Evolutionary conservation across 2,888 invertebrate genomes (phyloP), one percentile per base, ranked within the genome.

Genomic region (Tetragonisca angustula): DNA sequence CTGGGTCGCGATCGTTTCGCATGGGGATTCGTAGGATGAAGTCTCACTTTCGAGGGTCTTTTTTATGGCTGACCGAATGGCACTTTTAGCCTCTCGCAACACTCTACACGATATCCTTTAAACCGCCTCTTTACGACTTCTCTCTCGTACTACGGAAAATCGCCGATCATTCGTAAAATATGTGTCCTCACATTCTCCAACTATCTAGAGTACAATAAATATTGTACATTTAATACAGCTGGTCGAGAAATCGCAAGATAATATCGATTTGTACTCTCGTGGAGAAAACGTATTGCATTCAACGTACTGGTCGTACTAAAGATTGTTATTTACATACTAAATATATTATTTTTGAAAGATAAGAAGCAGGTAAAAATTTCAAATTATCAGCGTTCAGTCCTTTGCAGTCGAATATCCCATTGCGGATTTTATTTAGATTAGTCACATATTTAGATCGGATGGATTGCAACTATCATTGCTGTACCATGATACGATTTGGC

Each of bases 21-120:
- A n/a, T 65, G 54, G 50, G 56, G 54, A 52, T n/a, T 54, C 68
- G 19, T 43, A 36, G 52, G 62, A 56, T 72, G 64, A 74, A 74
- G 72, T 70, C 80, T 73, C 49, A 56, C 61, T 76, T 76, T 64
- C 24, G 54, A 59, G n/a, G 54, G 67, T 68, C 15, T 62, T 65
- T 74, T 84, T 86, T 77, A 88, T 21, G 76, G 78, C 54, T 17
- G n/a, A 62, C 36, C 36, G 54, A 74, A 85, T 59, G 72, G 59
- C 59, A 43, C 75, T 62, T 78, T 65, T 50, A 71, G 15, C n/a
- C 69, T 32, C 32, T 59, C 59, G 70, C 70, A 32, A 76, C 70
- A 76, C 49, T 77, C 72, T 76, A 73, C 52, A 56, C 21, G 70
- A 80, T 80, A 76, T 73, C 73, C 69, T 77, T 74, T 80, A 71